phyloP scores from a whole-genome alignment of 2,888 invertebrate genomes.

The Dinocampus coccinellae region DNA sequence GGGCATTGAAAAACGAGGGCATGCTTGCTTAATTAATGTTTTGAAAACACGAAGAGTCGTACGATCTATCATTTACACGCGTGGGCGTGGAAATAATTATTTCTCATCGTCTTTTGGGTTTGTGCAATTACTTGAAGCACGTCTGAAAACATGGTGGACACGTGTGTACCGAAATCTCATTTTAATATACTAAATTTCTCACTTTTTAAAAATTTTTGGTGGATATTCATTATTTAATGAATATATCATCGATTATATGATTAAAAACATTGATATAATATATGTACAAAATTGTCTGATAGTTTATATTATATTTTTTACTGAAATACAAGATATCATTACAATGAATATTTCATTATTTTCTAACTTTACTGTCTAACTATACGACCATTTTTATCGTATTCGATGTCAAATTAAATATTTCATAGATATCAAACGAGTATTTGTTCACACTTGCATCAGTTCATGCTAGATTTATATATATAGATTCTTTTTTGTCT shows the following conservation, averaged over 20 bases:
- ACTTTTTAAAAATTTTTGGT: background rate
- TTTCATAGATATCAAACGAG: background rate
- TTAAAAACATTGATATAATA: background rate
- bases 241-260: background rate
- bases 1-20: slow-evolving; percentile 49
- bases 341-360: too few species aligned
- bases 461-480: too few species aligned
- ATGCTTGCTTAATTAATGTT: slow-evolving; percentile 58
- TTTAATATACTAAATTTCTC: background rate
- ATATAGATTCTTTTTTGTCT: too few species aligned
- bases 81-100: slow-evolving; percentile 49
- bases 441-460: too few species aligned
- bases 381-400: background rate
- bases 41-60: slow-evolving; percentile 48
- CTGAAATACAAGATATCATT: background rate
- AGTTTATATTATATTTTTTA: background rate
- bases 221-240: background rate
- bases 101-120: slow-evolving; percentile 34
- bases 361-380: too few species aligned
- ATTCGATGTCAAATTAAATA: background rate
- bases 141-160: slow-evolving; percentile 2
- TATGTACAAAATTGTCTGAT: background rate
- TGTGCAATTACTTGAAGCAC: slow-evolving; percentile 33
- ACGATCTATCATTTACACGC: slow-evolving; percentile 50
- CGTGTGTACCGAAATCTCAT: background rate